Percentiles rank a stretch among this genome's conserved stretches.
These are phyloP conservation scores for Leptosomus discolor DNA, from an alignment of 2,113 vertebrate genomes.

Conservation along the genomic window DNA sequence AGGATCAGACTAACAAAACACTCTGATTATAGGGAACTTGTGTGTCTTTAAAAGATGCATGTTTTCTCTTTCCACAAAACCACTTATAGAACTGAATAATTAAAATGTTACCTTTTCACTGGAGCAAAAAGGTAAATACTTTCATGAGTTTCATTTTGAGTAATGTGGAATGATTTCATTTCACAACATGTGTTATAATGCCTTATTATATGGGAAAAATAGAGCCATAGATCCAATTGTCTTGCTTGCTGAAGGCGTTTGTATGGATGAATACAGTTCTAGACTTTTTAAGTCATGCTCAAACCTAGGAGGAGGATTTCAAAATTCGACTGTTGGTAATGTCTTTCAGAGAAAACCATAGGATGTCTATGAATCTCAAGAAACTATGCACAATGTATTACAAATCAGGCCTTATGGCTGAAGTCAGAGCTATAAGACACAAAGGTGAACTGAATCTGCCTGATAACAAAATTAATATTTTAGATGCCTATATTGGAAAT, in stretches of 20 bases:
- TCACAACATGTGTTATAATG: not conserved
- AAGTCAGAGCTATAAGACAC: not conserved
- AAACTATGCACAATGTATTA: not conserved
- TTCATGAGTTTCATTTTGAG: not conserved
- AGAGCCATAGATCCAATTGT: not conserved
- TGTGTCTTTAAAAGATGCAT: not conserved
- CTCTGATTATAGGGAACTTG: not conserved
- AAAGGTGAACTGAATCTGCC: not conserved
- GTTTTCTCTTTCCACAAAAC: not conserved
- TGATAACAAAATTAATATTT: not conserved
- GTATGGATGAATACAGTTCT: not conserved
- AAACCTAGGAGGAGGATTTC: not conserved
- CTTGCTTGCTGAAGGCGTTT: not conserved
- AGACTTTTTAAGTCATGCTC: not conserved
- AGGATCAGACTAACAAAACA: not conserved
- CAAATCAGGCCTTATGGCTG: not conserved
- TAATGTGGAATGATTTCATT: not conserved
- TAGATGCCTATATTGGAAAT: not conserved
- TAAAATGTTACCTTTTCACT: not conserved
- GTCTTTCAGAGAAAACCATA: not conserved
- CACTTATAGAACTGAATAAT: not conserved
- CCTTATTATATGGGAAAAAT: not conserved
- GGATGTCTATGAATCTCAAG: not conserved
- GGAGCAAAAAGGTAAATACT: not conserved
- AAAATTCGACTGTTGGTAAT: not conserved